phyloP scores from a whole-genome alignment of 2,797 vertebrate genomes.

The Cryptoprocta ferox region DNA sequence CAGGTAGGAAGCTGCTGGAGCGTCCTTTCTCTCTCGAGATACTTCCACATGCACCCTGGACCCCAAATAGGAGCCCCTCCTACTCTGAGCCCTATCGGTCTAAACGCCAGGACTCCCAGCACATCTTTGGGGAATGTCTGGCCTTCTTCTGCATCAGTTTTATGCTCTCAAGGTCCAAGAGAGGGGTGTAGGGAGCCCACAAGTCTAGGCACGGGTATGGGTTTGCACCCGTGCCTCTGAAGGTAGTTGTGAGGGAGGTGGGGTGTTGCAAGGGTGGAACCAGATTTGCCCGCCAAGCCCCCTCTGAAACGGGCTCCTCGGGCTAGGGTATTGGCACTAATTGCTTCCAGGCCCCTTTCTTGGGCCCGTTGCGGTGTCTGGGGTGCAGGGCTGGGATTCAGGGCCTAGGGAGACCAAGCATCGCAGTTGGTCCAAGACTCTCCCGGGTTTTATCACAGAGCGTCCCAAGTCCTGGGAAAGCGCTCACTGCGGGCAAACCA shows the following conservation, averaged over 20 bases:
- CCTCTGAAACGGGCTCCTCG: no score
- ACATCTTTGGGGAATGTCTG: not conserved
- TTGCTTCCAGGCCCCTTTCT: not conserved
- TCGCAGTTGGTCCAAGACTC: not conserved
- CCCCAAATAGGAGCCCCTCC: not conserved
- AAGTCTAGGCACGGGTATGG: not conserved
- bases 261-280: no score
- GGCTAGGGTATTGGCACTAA: not conserved
- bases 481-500: not conserved
- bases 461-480: not conserved
- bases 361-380: not conserved
- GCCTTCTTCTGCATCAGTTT: not conserved
- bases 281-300: not conserved
- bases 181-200: not conserved
- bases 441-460: not conserved
- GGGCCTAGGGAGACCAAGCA: not conserved
- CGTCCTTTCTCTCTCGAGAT: fast-evolving
- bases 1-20: not conserved
- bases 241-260: not conserved
- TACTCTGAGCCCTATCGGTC: not conserved
- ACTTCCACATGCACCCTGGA: not conserved
- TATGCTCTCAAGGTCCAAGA: not conserved
- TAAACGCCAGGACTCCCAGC: not conserved
- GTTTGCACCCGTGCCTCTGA: not conserved
- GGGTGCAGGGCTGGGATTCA: not conserved